Evolutionary conservation across 2,888 invertebrate species (phyloP), one percentile per base, ranked within the genome.

Genomic region (Drosophila merina): DNA sequence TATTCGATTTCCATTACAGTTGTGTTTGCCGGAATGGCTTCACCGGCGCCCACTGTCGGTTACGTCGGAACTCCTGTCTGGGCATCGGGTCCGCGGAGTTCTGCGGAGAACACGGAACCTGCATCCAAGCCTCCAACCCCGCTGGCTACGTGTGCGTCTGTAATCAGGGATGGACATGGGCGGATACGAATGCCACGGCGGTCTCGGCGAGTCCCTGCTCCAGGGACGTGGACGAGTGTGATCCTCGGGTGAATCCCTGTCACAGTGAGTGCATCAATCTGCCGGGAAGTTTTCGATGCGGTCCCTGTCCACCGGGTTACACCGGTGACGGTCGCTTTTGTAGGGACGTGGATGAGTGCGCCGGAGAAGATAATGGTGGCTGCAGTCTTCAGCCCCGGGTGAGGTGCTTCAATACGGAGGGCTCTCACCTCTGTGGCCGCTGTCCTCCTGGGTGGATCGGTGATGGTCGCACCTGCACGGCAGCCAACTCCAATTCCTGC

Each of bases 401-500:
- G 0, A 93, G 94, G 30, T 99, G 99, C 89, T 94, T 96, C 68
- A 99, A 99, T 88, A 97, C 96, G 0, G 93, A 94, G 94, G 99
- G 99, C 4, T 97, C 98, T 0, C 94, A 95, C 71, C 93, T 93
- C 12, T 99, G 99, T 91, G 97, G 96, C 0, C 90, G 94, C 0
- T 99, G 99, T 91, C 99, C 99, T 2, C 90, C 95, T 5, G 98
- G 98, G 7, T 98, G 96, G 91, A 92, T 93, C 76, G 98, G 98
- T 0, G 95, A 98, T 89, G 98, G 98, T 0, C 91, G 93, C 0
- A 93, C 92, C 0, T 98, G 98, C 89, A 81, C 66, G 1, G 69
- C 78, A 40, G 69, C 80, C 10, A 79, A 83, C 12, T 76, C 86
- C 0, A 89, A 87, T 56, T 69, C 77, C 0, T 92, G 92, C 58